These are phyloP conservation scores for Aleiodes testaceus DNA, from an alignment of 2,888 invertebrate species.

Conservation along the genomic window DNA sequence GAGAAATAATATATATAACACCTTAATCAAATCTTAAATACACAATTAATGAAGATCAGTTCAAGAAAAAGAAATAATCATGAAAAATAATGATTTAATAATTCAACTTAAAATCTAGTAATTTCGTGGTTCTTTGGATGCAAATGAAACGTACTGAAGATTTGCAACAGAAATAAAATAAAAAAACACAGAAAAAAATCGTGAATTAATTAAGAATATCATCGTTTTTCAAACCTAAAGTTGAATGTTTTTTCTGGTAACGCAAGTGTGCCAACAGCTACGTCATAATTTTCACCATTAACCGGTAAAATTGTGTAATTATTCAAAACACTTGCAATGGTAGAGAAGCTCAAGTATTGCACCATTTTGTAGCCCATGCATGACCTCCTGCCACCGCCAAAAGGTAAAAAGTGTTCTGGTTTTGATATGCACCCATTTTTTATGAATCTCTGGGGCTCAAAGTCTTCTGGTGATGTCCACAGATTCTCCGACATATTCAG, in stretches of 20 bases:
- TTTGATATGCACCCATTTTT: constrained; percentile 75
- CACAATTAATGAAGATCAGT: constrained; percentile 20
- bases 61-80: constrained; percentile 10
- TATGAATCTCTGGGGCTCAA: constrained; percentile 79
- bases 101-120: neutral
- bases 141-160: constrained; percentile 19
- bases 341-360: constrained; percentile 76
- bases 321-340: constrained; percentile 75
- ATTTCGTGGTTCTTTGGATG: constrained; percentile 29
- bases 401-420: constrained; percentile 80
- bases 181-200: constrained; percentile 26
- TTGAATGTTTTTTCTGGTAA: constrained; percentile 74
- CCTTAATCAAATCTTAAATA: constrained; percentile 12
- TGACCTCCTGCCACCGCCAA: constrained; percentile 79
- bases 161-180: constrained; percentile 9
- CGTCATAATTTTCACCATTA: constrained; percentile 73
- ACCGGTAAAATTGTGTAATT: constrained; percentile 75
- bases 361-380: constrained; percentile 83
- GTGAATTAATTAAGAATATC: constrained; percentile 45
- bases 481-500: constrained; percentile 78
- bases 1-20: constrained; percentile 12
- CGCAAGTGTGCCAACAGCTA: constrained; percentile 76
- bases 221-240: constrained; percentile 74
- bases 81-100: neutral
- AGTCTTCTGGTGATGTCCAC: constrained; percentile 78